Conservation (phyloP, 2,113 vertebrate genomes). For the Hucho hucho region DNA sequence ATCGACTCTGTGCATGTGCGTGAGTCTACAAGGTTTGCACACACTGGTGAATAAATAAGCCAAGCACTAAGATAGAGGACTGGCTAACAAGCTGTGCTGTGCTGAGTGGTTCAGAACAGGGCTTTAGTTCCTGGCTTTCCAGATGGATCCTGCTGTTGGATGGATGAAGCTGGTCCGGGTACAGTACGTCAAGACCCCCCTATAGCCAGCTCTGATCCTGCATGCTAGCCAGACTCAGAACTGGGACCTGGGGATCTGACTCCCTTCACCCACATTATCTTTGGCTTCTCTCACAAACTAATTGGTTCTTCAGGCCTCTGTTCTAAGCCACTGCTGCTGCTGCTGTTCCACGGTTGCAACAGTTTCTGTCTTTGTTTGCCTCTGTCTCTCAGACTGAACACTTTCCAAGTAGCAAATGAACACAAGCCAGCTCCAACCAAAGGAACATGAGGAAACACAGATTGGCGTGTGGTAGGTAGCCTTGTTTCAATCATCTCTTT, state of each 20-base stretch:
- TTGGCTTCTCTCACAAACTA: neutral
- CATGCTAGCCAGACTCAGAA: constrained; percentile 6
- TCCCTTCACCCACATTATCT: constrained; percentile 3
- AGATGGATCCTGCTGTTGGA: constrained; percentile 19
- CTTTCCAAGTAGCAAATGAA: constrained; percentile 8
- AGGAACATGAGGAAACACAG: neutral
- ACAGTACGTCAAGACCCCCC: neutral
- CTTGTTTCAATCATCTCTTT: neutral
- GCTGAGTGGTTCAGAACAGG: neutral
- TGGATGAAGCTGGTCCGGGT: constrained; percentile 15
- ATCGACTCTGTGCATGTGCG: neutral
- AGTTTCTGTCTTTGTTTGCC: neutral
- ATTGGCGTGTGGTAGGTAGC: neutral
- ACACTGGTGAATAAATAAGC: neutral
- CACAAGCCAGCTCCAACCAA: neutral
- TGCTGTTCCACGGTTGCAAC: neutral
- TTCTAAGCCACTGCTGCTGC: neutral
- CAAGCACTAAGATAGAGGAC: constrained; percentile 7
- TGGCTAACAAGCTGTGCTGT: constrained; percentile 23
- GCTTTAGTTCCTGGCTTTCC: constrained; percentile 16
- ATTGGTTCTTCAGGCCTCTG: neutral
- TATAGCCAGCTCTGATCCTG: constrained; percentile 10
- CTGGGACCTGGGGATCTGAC: neutral
- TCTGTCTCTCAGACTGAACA: neutral
- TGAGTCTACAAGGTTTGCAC: neutral